Evolutionary conservation across 2,888 invertebrate genomes (phyloP), one percentile per base, ranked within the genome.

Genomic region (Siphlonurus alternatus): DNA sequence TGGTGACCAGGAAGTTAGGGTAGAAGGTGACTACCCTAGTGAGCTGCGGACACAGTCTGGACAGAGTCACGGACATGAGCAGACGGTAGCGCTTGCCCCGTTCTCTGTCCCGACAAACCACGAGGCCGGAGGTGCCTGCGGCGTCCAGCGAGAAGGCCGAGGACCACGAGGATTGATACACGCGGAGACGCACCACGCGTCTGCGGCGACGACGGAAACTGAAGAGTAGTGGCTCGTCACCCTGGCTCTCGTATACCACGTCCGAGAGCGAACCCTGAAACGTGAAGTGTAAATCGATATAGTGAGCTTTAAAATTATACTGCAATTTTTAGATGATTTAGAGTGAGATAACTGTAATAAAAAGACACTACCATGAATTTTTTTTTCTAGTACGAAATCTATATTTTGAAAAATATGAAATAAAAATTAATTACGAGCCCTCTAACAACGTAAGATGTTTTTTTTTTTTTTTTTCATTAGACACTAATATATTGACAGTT

Each of bases 21-120:
- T 87, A 78, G 7, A 91, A 80, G 0, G 88, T 88, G 51, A 91
- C 83, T 63, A 91, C 87, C 73, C 87, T 88, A 0, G 89, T 90
- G 65, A 88, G 79, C 68, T 85, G 82, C 0, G 87, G 86, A 65
- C 85, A 84, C 25, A 88, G 79, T 65, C 84, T 83, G 0, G 89
- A 88, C 67, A 87, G 77, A 22, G 83, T 82, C 25, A 85, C 83
- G 64, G 80, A 83, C 60, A 89, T 79, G 68, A 90, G 79, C 71
- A 91, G 83, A 62, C 87, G 76, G 71, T 90, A 90, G 71, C 84
- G 83, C 64, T 85, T 81, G 0, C 90, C 64, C 53, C 64, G 75
- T 74, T 89, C 88, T 20, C 82, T 79, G 73, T 87, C 86, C 68
- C 83, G 81, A 70, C 85, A 86, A 25, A 87, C 82, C 23, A 77